Evolutionary conservation across 2,113 vertebrate species (phyloP).

Genomic region (Carollia perspicillata): DNA sequence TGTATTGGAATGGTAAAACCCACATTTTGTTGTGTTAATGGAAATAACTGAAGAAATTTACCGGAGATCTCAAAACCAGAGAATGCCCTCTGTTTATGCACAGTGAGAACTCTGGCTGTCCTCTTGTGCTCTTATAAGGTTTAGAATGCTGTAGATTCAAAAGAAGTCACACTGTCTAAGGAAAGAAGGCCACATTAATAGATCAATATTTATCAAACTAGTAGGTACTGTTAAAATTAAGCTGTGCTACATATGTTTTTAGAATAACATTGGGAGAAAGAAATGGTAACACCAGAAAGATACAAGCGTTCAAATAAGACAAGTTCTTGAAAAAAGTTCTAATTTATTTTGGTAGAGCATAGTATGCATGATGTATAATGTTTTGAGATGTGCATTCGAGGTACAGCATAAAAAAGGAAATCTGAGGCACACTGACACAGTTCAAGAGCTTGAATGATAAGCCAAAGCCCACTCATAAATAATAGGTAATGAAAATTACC

Average conservation of each 20-base stretch:
- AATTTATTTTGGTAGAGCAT: neutral
- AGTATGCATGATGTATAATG: neutral
- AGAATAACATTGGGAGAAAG: neutral
- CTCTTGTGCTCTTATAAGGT: neutral
- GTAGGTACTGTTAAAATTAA: neutral
- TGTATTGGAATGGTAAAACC: neutral
- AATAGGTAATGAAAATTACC: constrained; percentile 61
- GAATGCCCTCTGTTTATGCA: neutral
- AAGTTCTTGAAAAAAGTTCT: neutral
- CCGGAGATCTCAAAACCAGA: neutral
- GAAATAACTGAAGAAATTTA: neutral
- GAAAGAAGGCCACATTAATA: neutral
- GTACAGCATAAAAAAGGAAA: constrained; percentile 9
- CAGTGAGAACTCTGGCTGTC: neutral
- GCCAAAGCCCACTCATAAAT: constrained; percentile 70
- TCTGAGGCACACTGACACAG: constrained; percentile 52
- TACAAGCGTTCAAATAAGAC: neutral
- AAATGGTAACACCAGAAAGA: neutral
- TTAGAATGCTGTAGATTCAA: neutral
- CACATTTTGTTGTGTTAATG: neutral
- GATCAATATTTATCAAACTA: neutral
- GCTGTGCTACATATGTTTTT: neutral
- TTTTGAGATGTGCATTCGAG: constrained; percentile 13
- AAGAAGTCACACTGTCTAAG: neutral
- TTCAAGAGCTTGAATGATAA: constrained; percentile 72